A percentile compares a stretch with the other conserved stretches of the same genome.
Evolutionary conservation across 2,888 invertebrate genomes (phyloP).

Genomic region (Theretra japonica): DNA sequence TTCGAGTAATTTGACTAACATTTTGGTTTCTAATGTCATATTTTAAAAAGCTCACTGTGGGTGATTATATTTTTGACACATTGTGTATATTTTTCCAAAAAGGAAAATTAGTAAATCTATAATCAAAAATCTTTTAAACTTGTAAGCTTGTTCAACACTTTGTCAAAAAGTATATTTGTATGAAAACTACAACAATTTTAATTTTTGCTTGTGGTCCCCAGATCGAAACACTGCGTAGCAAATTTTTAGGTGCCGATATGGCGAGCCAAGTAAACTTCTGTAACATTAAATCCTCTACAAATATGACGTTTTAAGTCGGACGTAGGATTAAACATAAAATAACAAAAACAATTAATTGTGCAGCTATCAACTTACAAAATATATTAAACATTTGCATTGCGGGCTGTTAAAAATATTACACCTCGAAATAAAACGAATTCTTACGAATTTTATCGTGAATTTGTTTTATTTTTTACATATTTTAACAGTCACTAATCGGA

Average conservation of each 20-base stretch:
- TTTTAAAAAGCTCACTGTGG: constrained; percentile 1
- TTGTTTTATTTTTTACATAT: too few species aligned
- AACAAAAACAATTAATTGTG: too few species aligned
- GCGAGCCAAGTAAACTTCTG: constrained; percentile 9
- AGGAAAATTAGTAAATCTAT: neutral
- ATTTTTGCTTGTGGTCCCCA: constrained; percentile 50
- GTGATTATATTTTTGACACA: neutral
- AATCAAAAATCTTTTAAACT: constrained; percentile 1
- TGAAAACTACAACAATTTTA: constrained; percentile 40
- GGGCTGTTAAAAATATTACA: too few species aligned
- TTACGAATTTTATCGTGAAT: too few species aligned
- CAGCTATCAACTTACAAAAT: too few species aligned
- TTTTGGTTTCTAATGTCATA: neutral
- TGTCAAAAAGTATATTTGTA: constrained; percentile 20
- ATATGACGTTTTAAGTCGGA: neutral
- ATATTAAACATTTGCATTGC: too few species aligned
- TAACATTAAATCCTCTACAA: neutral
- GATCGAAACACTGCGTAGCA: constrained; percentile 51
- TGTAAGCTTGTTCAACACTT: neutral
- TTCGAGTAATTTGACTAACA: constrained; percentile 9
- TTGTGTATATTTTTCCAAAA: constrained; percentile 12
- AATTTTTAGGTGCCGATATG: constrained; percentile 38
- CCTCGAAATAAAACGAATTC: too few species aligned
- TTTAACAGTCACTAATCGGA: too few species aligned
- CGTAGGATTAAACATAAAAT: too few species aligned